Conservation (phyloP, 2,888 invertebrate genomes). For the Lasioglossum zephyrum region DNA sequence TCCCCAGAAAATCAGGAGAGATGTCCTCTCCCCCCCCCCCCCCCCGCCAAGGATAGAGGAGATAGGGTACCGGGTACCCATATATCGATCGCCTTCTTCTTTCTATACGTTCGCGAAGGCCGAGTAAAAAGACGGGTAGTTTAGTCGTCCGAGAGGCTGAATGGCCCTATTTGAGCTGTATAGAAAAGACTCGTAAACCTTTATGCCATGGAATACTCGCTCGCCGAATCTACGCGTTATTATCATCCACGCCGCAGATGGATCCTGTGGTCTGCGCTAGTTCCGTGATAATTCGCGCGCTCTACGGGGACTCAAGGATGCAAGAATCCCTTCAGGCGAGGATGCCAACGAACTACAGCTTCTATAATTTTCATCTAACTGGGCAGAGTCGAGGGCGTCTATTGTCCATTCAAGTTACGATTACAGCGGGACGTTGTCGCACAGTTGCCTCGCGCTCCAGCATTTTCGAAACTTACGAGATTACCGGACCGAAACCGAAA, state of each 20-base stretch:
- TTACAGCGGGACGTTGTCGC: neutral
- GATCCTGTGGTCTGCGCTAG: neutral
- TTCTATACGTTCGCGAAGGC: constrained; percentile 24
- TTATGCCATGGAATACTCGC: constrained; percentile 28
- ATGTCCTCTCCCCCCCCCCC: neutral
- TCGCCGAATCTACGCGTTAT: constrained; percentile 10
- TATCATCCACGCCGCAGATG: constrained; percentile 29
- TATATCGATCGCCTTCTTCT: constrained; percentile 48
- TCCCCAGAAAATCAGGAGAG: constrained; percentile 5
- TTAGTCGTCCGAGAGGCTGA: constrained; percentile 48
- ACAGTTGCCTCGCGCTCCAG: neutral
- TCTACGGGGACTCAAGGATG: neutral
- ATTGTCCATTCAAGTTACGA: neutral
- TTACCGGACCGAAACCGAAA: neutral
- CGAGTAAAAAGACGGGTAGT: constrained; percentile 56
- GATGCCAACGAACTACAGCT: neutral
- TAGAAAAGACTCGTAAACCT: constrained; percentile 57
- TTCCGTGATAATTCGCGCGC: neutral
- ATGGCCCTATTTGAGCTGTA: constrained; percentile 59
- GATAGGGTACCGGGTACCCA: constrained; percentile 26
- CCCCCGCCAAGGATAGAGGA: constrained; percentile 27
- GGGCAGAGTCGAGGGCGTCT: neutral
- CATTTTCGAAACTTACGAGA: neutral
- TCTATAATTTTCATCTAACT: constrained; percentile 6
- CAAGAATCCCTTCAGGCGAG: neutral